These are phyloP conservation scores for Podarcis cretensis DNA, from an alignment of 2,113 vertebrate genomes.

Conservation along the genomic window DNA sequence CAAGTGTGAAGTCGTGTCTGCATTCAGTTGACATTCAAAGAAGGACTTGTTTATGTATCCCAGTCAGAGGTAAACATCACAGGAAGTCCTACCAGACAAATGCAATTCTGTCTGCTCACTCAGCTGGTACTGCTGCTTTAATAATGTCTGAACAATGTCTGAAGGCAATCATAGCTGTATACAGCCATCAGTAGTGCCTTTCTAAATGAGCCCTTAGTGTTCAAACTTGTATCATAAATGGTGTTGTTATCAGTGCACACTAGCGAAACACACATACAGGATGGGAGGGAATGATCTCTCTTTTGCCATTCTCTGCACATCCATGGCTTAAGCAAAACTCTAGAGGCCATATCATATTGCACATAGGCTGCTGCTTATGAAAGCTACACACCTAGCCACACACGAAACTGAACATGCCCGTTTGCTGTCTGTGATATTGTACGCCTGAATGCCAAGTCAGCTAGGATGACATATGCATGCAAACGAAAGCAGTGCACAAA, in stretches of 20 bases:
- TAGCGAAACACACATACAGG: background rate
- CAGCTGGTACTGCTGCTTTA: background rate
- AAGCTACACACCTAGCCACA: background rate
- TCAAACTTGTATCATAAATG: background rate
- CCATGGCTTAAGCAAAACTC: background rate
- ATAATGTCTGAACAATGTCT: background rate
- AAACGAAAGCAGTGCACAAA: background rate
- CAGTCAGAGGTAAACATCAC: background rate
- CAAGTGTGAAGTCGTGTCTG: background rate
- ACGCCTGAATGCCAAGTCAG: background rate
- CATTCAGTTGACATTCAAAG: background rate
- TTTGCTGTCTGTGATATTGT: background rate
- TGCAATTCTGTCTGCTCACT: background rate
- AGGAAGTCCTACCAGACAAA: background rate
- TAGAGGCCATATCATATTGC: background rate
- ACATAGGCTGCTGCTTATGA: background rate
- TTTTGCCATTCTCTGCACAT: too few relatives aligned
- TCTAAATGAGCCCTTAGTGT: too few relatives aligned
- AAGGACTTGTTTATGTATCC: background rate
- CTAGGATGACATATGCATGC: background rate
- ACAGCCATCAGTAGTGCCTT: background rate
- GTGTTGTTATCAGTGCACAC: background rate
- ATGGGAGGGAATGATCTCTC: background rate
- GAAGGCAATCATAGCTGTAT: background rate
- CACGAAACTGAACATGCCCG: background rate